A percentile compares a stretch with the other conserved stretches of the same genome.
phyloP scores from a whole-genome alignment of 2,797 vertebrate species.

The Hypotaenidia philippensis region DNA sequence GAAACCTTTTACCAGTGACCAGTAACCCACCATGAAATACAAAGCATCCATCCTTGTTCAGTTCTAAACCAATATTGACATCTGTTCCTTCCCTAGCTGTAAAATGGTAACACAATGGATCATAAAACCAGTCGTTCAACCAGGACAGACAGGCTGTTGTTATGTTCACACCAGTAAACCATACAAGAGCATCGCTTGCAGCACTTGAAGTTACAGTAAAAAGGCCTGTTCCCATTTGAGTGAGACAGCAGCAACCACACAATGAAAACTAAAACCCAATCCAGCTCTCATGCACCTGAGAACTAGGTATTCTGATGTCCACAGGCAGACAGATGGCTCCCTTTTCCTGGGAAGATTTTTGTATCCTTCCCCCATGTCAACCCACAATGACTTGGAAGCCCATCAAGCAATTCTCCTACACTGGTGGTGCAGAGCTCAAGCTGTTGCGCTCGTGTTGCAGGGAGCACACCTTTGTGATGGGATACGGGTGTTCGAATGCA shows the following conservation, averaged over 20 bases:
- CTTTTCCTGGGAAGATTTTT: background rate
- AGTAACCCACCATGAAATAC: background rate
- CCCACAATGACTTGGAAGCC: background rate
- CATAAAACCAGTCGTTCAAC: background rate
- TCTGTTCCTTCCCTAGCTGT: background rate
- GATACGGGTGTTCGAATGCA: rapidly evolving
- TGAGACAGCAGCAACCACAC: background rate
- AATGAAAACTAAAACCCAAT: background rate
- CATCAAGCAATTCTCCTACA: too few relatives aligned
- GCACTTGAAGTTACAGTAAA: background rate
- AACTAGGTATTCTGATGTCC: background rate
- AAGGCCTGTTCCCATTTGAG: background rate
- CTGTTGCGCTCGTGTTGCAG: background rate
- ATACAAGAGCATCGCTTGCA: background rate
- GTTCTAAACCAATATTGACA: background rate
- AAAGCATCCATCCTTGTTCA: rapidly evolving
- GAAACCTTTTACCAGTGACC: background rate
- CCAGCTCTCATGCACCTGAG: background rate
- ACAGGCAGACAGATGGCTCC: rapidly evolving
- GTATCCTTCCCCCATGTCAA: background rate
- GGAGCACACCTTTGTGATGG: background rate
- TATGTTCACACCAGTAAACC: background rate
- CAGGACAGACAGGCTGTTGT: background rate
- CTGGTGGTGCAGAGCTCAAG: background rate
- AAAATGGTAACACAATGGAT: background rate